phyloP scores from a whole-genome alignment of 2,888 invertebrate genomes.

The Anagyrus pseudococci region DNA sequence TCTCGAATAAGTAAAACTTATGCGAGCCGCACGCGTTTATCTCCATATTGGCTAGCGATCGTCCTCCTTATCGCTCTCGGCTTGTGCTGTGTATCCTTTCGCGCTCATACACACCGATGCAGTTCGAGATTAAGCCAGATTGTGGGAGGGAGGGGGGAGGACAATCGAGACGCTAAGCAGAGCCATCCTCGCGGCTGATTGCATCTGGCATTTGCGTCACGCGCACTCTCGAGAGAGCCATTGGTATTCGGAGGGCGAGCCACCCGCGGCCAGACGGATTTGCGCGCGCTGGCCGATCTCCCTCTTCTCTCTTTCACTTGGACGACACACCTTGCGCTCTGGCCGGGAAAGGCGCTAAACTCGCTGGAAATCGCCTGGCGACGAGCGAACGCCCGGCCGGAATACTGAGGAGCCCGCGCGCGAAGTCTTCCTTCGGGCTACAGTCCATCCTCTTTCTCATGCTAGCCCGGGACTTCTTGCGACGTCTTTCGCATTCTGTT shows the following conservation, averaged over 20 bases:
- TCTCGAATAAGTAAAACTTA: conserved; percentile 38
- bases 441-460: no score
- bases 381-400: conserved; percentile 46
- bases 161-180: neutral
- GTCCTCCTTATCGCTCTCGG: conserved; percentile 22
- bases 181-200: conserved; percentile 50
- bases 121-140: conserved; percentile 33
- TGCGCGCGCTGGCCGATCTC: conserved; percentile 53
- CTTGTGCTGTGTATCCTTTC: conserved; percentile 12
- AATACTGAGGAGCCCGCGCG: conserved; percentile 49
- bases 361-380: conserved; percentile 58
- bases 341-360: conserved; percentile 45
- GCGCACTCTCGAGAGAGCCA: conserved; percentile 51
- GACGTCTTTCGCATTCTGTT: conserved; percentile 35
- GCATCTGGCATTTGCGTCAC: conserved; percentile 63
- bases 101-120: neutral
- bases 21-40: conserved; percentile 30
- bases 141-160: no score
- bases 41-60: conserved; percentile 34
- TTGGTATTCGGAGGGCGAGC: conserved; percentile 57
- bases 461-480: conserved; percentile 8
- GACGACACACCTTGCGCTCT: conserved; percentile 41
- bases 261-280: conserved; percentile 59
- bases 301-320: neutral
- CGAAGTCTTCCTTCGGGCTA: conserved; percentile 14